Conservation (phyloP, 2,113 vertebrate genomes). For the Glareola pratincola region DNA sequence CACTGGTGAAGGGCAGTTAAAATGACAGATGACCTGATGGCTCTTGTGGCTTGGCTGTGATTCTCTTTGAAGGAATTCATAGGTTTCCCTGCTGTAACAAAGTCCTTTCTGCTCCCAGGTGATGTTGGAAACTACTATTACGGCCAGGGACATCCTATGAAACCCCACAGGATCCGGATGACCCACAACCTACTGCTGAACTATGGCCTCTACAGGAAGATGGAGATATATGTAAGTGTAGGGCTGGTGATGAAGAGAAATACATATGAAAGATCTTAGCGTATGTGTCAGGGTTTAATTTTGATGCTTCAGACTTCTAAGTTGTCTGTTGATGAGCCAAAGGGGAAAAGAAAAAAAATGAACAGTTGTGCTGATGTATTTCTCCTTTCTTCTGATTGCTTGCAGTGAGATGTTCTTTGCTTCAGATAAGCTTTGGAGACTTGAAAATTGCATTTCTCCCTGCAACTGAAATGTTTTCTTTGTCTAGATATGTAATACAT, state of each 20-base stretch:
- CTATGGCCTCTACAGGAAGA: conserved; percentile 97
- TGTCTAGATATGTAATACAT: fast-evolving
- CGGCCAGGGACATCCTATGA: conserved; percentile 98
- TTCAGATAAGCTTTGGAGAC: not conserved
- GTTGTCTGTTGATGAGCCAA: not conserved
- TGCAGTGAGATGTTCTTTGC: not conserved
- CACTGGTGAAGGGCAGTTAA: not conserved
- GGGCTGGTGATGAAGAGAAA: not conserved
- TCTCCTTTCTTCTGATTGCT: not conserved
- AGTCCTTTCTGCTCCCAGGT: conserved; percentile 71
- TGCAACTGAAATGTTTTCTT: not conserved
- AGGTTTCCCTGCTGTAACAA: not conserved
- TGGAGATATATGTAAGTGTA: conserved; percentile 96
- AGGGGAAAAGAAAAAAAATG: not conserved
- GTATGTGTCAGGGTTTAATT: fast-evolving
- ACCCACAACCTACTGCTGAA: conserved; percentile 97
- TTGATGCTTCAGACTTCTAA: not conserved
- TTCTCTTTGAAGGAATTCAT: not conserved
- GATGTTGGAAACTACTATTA: conserved; percentile 99
- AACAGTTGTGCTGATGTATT: not conserved
- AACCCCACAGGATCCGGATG: conserved; percentile 97
- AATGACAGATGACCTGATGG: not conserved
- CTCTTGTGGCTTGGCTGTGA: not conserved
- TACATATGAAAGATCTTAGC: fast-evolving
- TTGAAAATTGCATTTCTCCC: not conserved